phyloP scores from a whole-genome alignment of 2,113 vertebrate species.

The Bettongia penicillata region DNA sequence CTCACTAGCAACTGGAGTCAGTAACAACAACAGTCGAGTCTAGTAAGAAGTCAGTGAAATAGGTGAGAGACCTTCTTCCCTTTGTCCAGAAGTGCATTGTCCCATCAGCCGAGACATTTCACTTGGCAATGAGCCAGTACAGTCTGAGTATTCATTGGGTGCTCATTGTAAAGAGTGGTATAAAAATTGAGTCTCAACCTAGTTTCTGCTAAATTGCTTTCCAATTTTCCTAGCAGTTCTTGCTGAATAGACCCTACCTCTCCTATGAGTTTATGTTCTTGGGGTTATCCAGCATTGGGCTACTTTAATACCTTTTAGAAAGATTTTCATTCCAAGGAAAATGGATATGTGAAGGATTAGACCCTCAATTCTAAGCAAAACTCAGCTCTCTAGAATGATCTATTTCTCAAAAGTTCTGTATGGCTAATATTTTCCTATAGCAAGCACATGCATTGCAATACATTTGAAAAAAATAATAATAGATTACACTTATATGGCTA shows the following conservation, averaged over 20 bases:
- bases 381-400: background rate
- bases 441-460: background rate
- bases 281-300: background rate
- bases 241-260: background rate
- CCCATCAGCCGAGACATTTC: background rate
- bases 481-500: background rate
- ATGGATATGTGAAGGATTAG: background rate
- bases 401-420: background rate
- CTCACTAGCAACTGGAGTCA: background rate
- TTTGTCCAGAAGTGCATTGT: background rate
- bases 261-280: background rate
- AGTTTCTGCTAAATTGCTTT: background rate
- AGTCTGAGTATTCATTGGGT: background rate
- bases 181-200: background rate
- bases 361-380: background rate
- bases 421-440: background rate
- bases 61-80: background rate
- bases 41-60: background rate
- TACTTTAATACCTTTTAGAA: background rate
- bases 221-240: background rate
- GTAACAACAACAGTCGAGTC: background rate
- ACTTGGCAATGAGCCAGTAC: background rate
- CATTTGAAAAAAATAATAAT: background rate
- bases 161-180: background rate
- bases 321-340: background rate